A percentile compares a stretch with the other conserved stretches of the same genome.
Evolutionary conservation across 2,888 invertebrate species (phyloP).

Genomic region (Dryococelus australis): DNA sequence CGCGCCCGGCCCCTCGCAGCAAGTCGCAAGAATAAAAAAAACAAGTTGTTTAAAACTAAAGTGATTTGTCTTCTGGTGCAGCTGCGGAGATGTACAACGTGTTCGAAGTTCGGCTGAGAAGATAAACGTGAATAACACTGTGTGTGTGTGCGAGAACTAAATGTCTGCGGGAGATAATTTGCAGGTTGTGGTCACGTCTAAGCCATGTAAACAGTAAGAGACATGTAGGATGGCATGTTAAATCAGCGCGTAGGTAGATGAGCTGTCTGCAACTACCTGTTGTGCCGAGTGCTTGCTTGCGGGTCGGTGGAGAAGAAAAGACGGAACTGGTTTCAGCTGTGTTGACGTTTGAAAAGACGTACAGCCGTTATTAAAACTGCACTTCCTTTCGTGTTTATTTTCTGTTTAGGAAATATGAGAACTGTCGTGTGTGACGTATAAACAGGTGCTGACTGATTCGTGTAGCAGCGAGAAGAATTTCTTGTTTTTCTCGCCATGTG

Average conservation of each 20-base stretch:
- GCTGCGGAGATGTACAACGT: background rate
- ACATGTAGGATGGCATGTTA: background rate
- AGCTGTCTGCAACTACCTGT: background rate
- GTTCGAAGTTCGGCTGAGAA: background rate
- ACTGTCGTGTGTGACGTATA: background rate
- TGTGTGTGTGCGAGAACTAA: background rate
- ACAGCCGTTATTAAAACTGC: background rate
- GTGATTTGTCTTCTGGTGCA: background rate
- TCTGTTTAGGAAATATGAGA: background rate
- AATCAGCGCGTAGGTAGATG: background rate
- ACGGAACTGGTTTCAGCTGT: background rate
- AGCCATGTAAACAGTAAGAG: background rate
- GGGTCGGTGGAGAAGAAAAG: background rate
- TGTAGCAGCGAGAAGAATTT: background rate
- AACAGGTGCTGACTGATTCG: background rate
- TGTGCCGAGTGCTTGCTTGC: slow-evolving; percentile 1
- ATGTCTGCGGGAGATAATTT: background rate
- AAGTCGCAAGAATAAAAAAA: background rate
- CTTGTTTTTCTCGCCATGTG: background rate
- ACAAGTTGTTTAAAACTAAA: background rate
- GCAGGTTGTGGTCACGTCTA: background rate
- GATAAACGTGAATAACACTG: background rate
- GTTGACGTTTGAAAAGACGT: background rate
- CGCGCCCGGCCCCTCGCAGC: slow-evolving; percentile 38
- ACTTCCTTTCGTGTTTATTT: background rate